Base-by-base conservation (phyloP, 2,888 invertebrate genomes). In the Gasteruption jaculator region DNA sequence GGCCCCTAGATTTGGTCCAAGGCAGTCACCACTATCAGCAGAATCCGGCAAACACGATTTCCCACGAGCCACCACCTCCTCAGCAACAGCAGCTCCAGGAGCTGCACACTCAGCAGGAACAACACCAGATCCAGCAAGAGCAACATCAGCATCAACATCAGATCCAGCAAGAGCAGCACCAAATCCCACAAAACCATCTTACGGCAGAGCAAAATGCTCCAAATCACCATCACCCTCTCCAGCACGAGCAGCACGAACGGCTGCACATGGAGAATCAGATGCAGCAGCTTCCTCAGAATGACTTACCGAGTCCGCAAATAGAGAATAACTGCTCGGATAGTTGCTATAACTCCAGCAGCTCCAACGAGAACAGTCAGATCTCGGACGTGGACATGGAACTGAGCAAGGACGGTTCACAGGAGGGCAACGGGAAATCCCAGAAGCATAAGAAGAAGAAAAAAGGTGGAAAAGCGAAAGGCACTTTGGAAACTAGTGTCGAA, bases 391-490 rank as follows among this genome's bases (percentile, higher is more conserved):
- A 59, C 19, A 31, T 21, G 5, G 38, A 43, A 14, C 41, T 27
- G 16, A 40, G 12, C 3, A 57, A 43, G 29, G 49, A 54, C 26
- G 47, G 44, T 7, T 48, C 48, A 10, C 50, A 42, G 40, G 47
- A 27, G 31, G 33, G 6, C 12, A 41, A 14, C 29, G 32, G 15
- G 11, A 37, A 41, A 24, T 37, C 5, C 5, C 29, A 39, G 29
- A 26, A 31, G 4, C 42, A 27, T 1, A 50, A 46, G 22, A 57
- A 39, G 29, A 66, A 58, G 40, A 70, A 70, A 26, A 69, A 68
- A 39, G 69, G 70, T n/a, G 70, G 70, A 3, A 70, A 71, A 46
- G 60, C 63, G 1, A 70, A 70, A 41, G 70, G 70, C 32, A 71
- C 69, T 3, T 47, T 71, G 18, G 70, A 71, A 48, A 71, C 70